Conservation (phyloP, 2,797 vertebrate species). For the Falco rusticolus region DNA sequence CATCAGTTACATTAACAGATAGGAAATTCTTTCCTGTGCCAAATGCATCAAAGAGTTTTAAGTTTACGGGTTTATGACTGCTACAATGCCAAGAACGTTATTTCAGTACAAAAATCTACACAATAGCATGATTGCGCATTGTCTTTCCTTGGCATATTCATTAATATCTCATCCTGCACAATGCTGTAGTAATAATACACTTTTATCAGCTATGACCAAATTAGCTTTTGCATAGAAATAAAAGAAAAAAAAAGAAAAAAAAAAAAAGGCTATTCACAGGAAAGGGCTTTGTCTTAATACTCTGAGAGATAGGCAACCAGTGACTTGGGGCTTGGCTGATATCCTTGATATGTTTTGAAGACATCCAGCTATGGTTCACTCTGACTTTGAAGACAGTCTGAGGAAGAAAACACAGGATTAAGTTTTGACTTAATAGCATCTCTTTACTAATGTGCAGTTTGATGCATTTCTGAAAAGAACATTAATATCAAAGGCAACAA, state of each 20-base stretch:
- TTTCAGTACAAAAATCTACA: neutral
- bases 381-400: slow-evolving; percentile 9
- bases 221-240: neutral
- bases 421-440: neutral
- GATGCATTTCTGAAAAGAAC: neutral
- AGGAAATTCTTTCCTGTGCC: neutral
- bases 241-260: neutral
- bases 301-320: neutral
- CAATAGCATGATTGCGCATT: neutral
- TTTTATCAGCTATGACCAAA: slow-evolving; percentile 27
- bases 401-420: neutral
- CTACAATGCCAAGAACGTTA: neutral
- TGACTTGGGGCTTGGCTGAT: neutral
- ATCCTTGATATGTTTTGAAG: neutral
- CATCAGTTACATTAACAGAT: neutral
- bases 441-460: neutral
- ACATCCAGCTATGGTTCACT: neutral
- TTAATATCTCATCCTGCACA: neutral
- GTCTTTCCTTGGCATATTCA: neutral
- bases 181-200: neutral
- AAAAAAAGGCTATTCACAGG: neutral
- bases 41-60: neutral
- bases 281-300: neutral
- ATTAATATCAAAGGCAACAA: neutral
- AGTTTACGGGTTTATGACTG: neutral